Evolutionary conservation across 2,797 vertebrate species (phyloP), one percentile per base, ranked within the genome.

Genomic region (Lithobates pipiens): DNA sequence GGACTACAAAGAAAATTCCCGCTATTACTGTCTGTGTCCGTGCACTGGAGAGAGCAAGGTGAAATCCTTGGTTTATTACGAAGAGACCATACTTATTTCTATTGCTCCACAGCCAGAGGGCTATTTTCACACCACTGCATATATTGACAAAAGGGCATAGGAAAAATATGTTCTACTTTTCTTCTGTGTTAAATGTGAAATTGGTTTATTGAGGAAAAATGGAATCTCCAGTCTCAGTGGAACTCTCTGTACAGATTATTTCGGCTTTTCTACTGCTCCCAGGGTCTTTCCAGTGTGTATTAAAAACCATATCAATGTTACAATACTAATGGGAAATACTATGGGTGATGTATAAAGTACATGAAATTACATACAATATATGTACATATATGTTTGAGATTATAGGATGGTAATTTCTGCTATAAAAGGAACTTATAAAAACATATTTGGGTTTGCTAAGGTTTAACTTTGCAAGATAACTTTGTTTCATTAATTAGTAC

Each of bases 121-220:
- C 76, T 83, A 83, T 83, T 86, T 86, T 83, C 85, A 83, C 76
- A 67, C 85, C 71, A 67, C 76, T 83, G 85, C 80, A 83, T 86
- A 86, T 86, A 86, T 83, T 86, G 85, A 86, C 85, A 83, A 86
- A 82, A 86, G 85, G 85, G 85, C 85, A 86, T 32, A 86, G 79
- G 80, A 83, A 86, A 86, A 86, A 86, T 86, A 83, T 86, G 85
- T 86, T 83, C 85, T 86, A 68, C 76, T 78, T 86, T 83, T 86
- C 85, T 74, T 83, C 76, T 79, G 80, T 77, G 83, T 86, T 86
- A 86, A 86, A 83, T 86, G 80, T 83, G 85, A 86, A 86, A 86
- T 86, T 86, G 85, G 80, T 83, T 79, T 86, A 83, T 83, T 86
- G 85, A 80, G 42, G 75, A 75, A 84, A 83, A 87, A 83, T 87